Conservation (phyloP, 1,140 invertebrate species). For the Semibalanus balanoides region DNA sequence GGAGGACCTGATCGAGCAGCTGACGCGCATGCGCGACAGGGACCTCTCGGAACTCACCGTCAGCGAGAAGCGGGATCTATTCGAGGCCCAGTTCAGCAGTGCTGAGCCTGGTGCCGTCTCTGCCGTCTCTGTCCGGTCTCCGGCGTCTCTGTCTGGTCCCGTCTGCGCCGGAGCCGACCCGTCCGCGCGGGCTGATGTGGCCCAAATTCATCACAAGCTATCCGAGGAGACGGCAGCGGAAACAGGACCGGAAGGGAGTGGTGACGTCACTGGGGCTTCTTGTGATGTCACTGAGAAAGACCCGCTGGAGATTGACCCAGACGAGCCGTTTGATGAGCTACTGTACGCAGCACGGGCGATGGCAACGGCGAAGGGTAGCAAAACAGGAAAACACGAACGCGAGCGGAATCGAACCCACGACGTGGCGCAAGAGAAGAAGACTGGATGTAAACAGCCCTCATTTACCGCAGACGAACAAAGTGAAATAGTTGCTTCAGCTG, state of each 20-base stretch:
- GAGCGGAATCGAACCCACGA: too few relatives aligned
- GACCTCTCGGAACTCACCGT: not conserved
- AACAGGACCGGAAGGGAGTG: too few relatives aligned
- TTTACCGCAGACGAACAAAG: too few relatives aligned
- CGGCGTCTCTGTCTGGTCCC: too few relatives aligned
- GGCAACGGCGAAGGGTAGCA: not conserved
- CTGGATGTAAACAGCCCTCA: too few relatives aligned
- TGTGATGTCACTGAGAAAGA: not conserved
- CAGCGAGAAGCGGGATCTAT: not conserved
- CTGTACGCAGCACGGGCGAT: not conserved
- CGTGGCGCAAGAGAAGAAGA: too few relatives aligned
- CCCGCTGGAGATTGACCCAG: not conserved
- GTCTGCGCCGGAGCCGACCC: too few relatives aligned
- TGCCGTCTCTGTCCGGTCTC: too few relatives aligned
- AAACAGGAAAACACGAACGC: too few relatives aligned
- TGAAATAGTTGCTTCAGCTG: too few relatives aligned
- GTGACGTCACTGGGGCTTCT: not conserved
- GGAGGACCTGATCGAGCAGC: not conserved
- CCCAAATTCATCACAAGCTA: not conserved
- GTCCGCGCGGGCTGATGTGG: not conserved
- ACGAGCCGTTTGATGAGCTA: not conserved
- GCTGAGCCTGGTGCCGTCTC: too few relatives aligned
- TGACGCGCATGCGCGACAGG: not conserved
- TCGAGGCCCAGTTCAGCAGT: not conserved
- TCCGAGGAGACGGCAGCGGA: too few relatives aligned